phyloP scores from a whole-genome alignment of 2,797 vertebrate genomes.

The Xenops minutus region DNA sequence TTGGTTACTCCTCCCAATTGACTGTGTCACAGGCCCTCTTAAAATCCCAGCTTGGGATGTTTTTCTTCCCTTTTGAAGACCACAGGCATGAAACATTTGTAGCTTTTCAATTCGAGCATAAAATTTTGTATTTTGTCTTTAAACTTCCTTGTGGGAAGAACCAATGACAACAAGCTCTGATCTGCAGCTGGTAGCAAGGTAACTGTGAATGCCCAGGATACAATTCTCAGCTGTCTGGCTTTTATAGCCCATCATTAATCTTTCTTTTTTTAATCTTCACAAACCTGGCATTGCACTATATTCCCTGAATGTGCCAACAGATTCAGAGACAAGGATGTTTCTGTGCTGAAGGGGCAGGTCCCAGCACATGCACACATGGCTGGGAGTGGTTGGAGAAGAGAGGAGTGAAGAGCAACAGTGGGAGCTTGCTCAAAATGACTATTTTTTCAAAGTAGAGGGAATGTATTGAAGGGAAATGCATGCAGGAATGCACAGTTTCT shows the following conservation, averaged over 20 bases:
- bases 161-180: neutral
- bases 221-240: neutral
- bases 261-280: neutral
- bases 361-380: neutral
- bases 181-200: neutral
- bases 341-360: conserved; percentile 28
- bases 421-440: neutral
- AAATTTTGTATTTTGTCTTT: neutral
- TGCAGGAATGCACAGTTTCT: neutral
- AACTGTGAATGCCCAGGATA: neutral
- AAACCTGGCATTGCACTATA: neutral
- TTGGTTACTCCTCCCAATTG: neutral
- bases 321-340: conserved; percentile 33
- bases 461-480: neutral
- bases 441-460: neutral
- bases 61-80: neutral
- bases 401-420: neutral
- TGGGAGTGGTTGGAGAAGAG: neutral
- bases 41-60: neutral
- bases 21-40: neutral
- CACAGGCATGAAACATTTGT: neutral
- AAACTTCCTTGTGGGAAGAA: neutral
- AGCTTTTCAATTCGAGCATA: neutral
- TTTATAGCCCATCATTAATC: conserved; percentile 25
- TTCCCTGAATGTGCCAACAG: neutral